Evolutionary conservation across 2,888 invertebrate species (phyloP).

Genomic region (Deilephila porcellus): DNA sequence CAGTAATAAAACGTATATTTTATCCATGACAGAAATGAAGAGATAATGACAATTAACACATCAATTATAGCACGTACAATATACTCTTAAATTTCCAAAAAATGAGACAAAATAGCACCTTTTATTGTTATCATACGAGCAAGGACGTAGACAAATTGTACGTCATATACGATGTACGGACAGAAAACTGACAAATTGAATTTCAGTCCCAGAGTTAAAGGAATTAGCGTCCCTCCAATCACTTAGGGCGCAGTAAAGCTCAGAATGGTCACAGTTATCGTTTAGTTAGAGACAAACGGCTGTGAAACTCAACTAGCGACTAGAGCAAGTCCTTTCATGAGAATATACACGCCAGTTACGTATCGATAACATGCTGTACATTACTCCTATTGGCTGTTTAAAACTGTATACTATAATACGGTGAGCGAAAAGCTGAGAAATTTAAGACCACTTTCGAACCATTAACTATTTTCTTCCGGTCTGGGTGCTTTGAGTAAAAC

Average conservation of each 20-base stretch:
- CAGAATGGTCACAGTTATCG: constrained; percentile 6
- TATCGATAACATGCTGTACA: not conserved
- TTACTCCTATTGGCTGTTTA: not conserved
- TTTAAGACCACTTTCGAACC: too few species aligned
- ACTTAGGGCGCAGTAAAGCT: constrained; percentile 6
- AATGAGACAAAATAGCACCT: not conserved
- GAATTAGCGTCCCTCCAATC: constrained; percentile 6
- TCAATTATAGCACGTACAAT: not conserved
- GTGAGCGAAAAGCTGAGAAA: too few species aligned
- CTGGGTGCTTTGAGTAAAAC: too few species aligned
- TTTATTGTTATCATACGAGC: not conserved
- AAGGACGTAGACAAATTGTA: not conserved
- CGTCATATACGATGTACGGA: not conserved
- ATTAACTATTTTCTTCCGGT: too few species aligned
- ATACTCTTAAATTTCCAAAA: not conserved
- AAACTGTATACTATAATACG: too few species aligned
- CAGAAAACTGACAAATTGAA: constrained; percentile 1
- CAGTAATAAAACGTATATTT: too few species aligned
- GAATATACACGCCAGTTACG: not conserved
- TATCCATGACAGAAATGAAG: too few species aligned
- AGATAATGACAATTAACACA: not conserved
- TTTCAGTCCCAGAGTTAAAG: not conserved
- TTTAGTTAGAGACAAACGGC: constrained; percentile 2
- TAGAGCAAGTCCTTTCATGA: not conserved
- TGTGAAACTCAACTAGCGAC: not conserved